These are phyloP conservation scores for Rhingia rostrata DNA, from an alignment of 2,888 invertebrate genomes.

Conservation along the genomic window DNA sequence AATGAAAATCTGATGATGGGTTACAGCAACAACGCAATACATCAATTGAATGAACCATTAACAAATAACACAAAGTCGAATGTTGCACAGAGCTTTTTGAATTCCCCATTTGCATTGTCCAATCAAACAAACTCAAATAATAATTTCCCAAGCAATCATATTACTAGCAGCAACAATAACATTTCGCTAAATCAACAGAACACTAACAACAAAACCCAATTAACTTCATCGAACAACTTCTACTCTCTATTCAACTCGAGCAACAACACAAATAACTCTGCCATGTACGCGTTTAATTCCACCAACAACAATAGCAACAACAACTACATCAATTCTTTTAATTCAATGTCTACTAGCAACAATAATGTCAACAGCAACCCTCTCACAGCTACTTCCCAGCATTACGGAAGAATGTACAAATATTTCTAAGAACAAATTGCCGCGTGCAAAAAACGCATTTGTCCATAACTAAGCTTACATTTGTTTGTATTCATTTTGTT, in stretches of 20 bases:
- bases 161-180: conserved; percentile 16
- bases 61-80: conserved; percentile 41
- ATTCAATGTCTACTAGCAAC: conserved; percentile 38
- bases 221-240: conserved; percentile 63
- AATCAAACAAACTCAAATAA: conserved; percentile 33
- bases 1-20: conserved; percentile 19
- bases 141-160: conserved; percentile 32
- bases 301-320: conserved; percentile 47
- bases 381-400: conserved; percentile 57
- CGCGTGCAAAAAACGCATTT: conserved; percentile 28
- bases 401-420: conserved; percentile 75
- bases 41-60: conserved; percentile 26
- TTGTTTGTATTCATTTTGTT: conserved; percentile 12
- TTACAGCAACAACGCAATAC: conserved; percentile 30
- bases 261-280: conserved; percentile 66
- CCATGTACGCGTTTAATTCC: conserved; percentile 60
- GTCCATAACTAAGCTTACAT: conserved; percentile 19
- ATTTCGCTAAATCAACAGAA: conserved; percentile 12
- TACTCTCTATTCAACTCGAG: conserved; percentile 74
- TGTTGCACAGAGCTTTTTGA: conserved; percentile 44
- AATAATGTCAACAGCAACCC: conserved; percentile 52
- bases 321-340: conserved; percentile 59
- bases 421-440: conserved; percentile 74
- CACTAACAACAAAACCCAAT: conserved; percentile 53
- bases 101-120: conserved; percentile 20